phyloP scores from a whole-genome alignment of 2,888 invertebrate genomes.

The Metopia argyrocephala region DNA sequence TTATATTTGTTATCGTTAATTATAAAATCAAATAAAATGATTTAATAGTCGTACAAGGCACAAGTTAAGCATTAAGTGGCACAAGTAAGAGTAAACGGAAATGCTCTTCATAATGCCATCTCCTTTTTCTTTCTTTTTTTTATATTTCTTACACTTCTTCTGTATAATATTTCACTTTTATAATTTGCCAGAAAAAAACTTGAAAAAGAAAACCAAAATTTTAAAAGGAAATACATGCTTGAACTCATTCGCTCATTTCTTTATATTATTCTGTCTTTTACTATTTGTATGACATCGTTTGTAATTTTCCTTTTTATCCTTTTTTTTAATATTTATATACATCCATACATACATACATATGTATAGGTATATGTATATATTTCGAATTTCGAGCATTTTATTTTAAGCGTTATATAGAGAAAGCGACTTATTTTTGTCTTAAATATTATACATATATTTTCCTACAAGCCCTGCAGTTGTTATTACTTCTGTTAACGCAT shows the following conservation, averaged over 20 bases:
- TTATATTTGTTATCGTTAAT: constrained; percentile 16
- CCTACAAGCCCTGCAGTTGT: background rate
- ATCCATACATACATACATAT: too few relatives aligned
- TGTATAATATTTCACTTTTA: background rate
- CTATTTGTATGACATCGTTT: constrained; percentile 19
- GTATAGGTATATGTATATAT: too few relatives aligned
- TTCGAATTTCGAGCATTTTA: background rate
- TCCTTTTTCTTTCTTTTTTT: background rate
- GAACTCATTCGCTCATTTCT: background rate
- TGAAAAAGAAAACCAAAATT: background rate
- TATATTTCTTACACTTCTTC: background rate
- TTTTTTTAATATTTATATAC: constrained; percentile 5
- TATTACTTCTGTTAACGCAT: constrained; percentile 43
- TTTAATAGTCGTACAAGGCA: background rate
- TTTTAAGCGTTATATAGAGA: background rate
- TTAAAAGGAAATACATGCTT: background rate
- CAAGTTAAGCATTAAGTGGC: background rate
- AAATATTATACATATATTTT: too few relatives aligned
- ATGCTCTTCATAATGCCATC: background rate
- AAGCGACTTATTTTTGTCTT: background rate
- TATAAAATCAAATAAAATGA: constrained; percentile 33
- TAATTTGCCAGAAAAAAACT: background rate
- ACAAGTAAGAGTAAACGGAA: background rate
- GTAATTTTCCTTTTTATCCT: background rate
- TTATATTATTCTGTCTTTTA: background rate